Evolutionary conservation across 1,140 invertebrate genomes (phyloP), one percentile per base, ranked within the genome.

Genomic region (Arctopsyche grandis): DNA sequence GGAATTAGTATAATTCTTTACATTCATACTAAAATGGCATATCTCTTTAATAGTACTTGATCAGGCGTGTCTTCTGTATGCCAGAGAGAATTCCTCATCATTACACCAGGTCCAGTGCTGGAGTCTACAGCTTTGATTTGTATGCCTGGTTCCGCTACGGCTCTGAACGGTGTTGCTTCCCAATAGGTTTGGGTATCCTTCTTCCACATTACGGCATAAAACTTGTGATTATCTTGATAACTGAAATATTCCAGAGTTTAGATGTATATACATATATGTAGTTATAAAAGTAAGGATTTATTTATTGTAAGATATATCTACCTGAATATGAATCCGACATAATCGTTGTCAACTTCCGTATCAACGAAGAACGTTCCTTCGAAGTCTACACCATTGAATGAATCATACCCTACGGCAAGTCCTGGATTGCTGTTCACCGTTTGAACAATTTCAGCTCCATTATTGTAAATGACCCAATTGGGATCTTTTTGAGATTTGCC

Each of bases 161-260:
- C 97, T 56, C 95, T 87, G 90, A 98, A 98, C 12, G 97, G 97
- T 1, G 91, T 93, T 0, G 93, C 90, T 84, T 97, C 93, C 98
- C 98, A 99, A 85, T 99, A 99, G 0, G 95, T 96, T 88, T 99
- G 97, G 0, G 91, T 90, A 78, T 93, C 92, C 86, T 98, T 98
- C 89, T 99, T 99, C 98, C 98, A 99, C 94, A 98, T 97, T 0
- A 99, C 96, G 9, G 94, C 92, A 86, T 99, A 99, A 87, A 99
- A 99, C 83, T 94, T 94, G 52, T 93, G 93, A 84, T 96, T 98
- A 87, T 96, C 94, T 87, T 99, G 97, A 85, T 98, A 98, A 83
- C 94, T 94, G 84, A 80, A 79, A 46, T 9, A 71, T 46, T 46
- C 16, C 4, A 21, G 10, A 12, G 24, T 21, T 16, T 26, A 66